Evolutionary conservation across 1,140 invertebrate species (phyloP), one percentile per base, ranked within the genome.

Genomic region (Callitettix versicolor): DNA sequence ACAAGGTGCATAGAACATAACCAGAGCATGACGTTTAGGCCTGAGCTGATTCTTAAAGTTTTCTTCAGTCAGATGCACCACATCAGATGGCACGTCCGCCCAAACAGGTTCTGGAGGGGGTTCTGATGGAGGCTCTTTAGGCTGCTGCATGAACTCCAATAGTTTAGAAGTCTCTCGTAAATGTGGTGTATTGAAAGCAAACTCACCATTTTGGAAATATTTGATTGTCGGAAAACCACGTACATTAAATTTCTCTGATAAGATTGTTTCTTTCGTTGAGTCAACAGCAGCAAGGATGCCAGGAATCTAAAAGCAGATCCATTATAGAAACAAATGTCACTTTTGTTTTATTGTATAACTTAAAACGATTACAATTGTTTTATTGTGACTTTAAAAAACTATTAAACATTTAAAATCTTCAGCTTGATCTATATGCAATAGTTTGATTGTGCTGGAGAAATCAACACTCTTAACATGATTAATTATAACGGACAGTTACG

Each of bases 1-100:
- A 91, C 89, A 94, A 34, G 90, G 90, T 3, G 90, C 88, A 72
- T 94, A 94, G 70, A 93, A 93, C 82, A 94, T 91, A 40, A 92
- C 80, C 9, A 94, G 64, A 12, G 81, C 84, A 70, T 92, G 87
- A 60, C 81, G 84, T 67, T 84, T 80, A 58, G 77, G 76, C 60
- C 76, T 76, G 1, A 85, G 66, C 48, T 77, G 72, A 17, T 71
- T 46, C 64, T 82, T 82, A 66, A 91, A 92, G 51, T 72, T 82
- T 24, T 84, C 76, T 24, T 84, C 77, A 48, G 76, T 79, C 3
- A 92, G 73, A 71, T 91, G 88, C 22, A 85, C 73, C 9, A 93
- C 86, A 33, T 84, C 74, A 17, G 79, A 80, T 21, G 72, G 69
- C 57, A 88, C 82, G 58, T 86, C 82, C 9, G 75, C 69, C 88